Base-by-base conservation (phyloP, 1,140 invertebrate genomes). In the Solen grandis region DNA sequence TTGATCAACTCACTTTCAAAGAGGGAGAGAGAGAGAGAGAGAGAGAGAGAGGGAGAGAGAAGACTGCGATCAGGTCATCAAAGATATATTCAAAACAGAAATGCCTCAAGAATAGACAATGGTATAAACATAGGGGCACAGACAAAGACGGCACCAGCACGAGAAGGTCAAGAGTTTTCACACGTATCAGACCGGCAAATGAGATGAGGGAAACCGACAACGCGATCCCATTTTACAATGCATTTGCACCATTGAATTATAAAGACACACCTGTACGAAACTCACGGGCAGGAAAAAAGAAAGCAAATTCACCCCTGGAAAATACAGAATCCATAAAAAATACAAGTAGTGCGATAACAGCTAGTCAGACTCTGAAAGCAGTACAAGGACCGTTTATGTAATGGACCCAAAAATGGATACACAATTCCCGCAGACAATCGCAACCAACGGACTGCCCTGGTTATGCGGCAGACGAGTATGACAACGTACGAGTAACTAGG, bases 71-170 rank as follows among this genome's bases (percentile, higher is more conserved):
- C 31, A 65, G 22, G 22, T 41, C 2, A 65, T 65, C 41, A 5
- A 27, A 38, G 22, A 65, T 16, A 52, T 69, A n/a, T 10, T 69
- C 14, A n/a, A 25, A 69, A 52, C 50, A 4, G 66, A 69, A 69
- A 35, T 69, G 33, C 22, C 19, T 31, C 3, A 52, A 25, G 46
- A 50, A 5, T 2, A 2, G 10, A 16, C 50, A 2, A 52, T 69
- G 5, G 2, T 27, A 13, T 29, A 52, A 29, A 50, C 50, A 13
- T 5, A 31, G 27, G 66, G 22, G 25, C 36, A 52, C 19, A n/a
- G 66, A 25, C 25, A 35, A 38, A 13, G 22, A 25, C 19, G 19
- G n/a, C 22, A 16, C 25, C 25, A 4, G 33, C 10, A 27, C 50
- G 57, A 19, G 35, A 46, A 72, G 3, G 27, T 5, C 25, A 72